These are phyloP conservation scores for Pollimyrus isidori DNA, from an alignment of 2,113 vertebrate species.

Conservation along the genomic window DNA sequence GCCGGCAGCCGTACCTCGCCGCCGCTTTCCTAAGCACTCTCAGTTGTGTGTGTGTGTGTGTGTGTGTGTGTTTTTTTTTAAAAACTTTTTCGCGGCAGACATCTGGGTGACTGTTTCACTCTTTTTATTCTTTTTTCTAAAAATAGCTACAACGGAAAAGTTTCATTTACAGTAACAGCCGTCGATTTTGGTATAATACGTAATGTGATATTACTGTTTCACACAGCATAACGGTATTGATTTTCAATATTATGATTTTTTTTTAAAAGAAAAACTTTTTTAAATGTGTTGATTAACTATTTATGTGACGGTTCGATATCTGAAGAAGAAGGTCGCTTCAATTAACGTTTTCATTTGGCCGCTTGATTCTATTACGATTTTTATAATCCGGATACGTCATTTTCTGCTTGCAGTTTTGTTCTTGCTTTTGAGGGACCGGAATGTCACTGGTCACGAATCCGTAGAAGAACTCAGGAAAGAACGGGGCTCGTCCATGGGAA, in stretches of 20 bases:
- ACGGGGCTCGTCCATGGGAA: constrained; percentile 38
- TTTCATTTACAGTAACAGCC: constrained; percentile 3
- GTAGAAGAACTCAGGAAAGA: constrained; percentile 44
- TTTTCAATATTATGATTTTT: not conserved
- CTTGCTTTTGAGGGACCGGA: not conserved
- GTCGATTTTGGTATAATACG: not conserved
- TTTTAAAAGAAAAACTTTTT: not conserved
- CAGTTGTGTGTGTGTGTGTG: not conserved
- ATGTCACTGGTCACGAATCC: constrained; percentile 25
- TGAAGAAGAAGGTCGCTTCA: not conserved
- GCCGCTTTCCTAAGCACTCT: not conserved
- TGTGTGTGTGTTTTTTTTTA: not conserved
- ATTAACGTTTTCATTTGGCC: not conserved
- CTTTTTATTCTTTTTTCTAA: not conserved
- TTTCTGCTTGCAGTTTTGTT: not conserved
- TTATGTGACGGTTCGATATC: not conserved
- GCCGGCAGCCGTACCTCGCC: not conserved
- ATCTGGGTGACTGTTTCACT: not conserved
- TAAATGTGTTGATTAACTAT: not conserved
- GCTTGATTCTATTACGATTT: not conserved
- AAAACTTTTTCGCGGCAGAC: not conserved
- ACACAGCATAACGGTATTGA: not conserved
- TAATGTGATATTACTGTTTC: not conserved
- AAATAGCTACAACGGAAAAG: not conserved
- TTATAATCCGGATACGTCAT: not conserved